Evolutionary conservation across 1,140 invertebrate genomes (phyloP), one percentile per base, ranked within the genome.

Genomic region (Probaryconus sp.): DNA sequence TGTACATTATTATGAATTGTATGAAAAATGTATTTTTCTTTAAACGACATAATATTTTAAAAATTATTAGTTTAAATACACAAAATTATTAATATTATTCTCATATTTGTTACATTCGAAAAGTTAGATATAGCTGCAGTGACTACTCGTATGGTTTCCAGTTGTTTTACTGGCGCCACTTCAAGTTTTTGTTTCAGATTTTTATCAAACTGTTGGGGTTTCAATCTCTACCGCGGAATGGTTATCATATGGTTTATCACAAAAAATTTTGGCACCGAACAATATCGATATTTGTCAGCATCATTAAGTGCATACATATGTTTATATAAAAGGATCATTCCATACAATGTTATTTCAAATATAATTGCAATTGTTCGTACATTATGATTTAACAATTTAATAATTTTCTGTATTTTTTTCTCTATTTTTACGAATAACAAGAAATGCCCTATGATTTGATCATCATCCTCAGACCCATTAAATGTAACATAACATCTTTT

Each of bases 151-250:
- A 61, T 55, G 55, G 60, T 47, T 72, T 35, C 53, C 61, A 65
- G 53, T 53, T 47, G 51, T 40, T 72, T 48, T 28, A 9, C 35
- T 56, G 56, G 56, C 67, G 67, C 67, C 67, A 50, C 50, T 10
- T 20, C 48, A 20, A 64, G 42, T 72, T 72, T 71, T 72, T 64
- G 56, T 56, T 40, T 64, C 42, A 63, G 58, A 72, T 72, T 64
- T 24, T 72, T 58, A 72, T 72, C 60, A 50, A 7, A 5, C 58
- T 51, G 31, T 51, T 31, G 60, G 37, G 53, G 51, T 72, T 72
- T 72, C 50, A 58, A 64, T 72, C 51, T 60, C 31, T 16, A n/a
- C 45, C 45, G n/a, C 60, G 51, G n/a, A 64, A 63, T 53, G 20
- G 43, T 42, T 64, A 64, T 63, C 48, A 56, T 11, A 31, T 63